A percentile compares a stretch with the other conserved stretches of the same genome.
phyloP scores from a whole-genome alignment of 2,888 invertebrate species.

The Gonocerus acuteangulatus region DNA sequence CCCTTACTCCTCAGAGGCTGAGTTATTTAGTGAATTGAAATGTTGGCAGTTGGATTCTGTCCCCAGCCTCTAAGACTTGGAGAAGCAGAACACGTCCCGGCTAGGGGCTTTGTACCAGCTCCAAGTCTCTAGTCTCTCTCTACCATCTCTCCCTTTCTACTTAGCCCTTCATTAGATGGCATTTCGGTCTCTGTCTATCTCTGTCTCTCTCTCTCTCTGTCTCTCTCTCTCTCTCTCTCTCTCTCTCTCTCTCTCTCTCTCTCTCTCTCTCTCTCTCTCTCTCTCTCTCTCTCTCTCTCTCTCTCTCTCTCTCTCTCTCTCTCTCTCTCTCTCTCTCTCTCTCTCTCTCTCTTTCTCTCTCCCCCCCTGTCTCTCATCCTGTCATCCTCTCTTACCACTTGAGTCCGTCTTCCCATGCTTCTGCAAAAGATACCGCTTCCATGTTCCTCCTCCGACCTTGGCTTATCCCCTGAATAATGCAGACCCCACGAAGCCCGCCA shows the following conservation, averaged over 20 bases:
- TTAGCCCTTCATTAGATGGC: conserved; percentile 3
- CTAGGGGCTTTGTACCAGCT: too few species aligned
- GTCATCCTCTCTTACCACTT: background rate
- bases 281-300: conserved; percentile 1
- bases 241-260: conserved; percentile 10
- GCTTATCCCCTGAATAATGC: too few species aligned
- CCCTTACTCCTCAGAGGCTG: too few species aligned
- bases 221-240: conserved; percentile 12
- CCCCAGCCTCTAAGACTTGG: too few species aligned
- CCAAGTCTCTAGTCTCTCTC: background rate
- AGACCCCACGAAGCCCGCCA: too few species aligned
- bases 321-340: background rate
- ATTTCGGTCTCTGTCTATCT: background rate
- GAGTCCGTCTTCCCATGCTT: background rate
- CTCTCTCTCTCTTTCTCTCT: background rate
- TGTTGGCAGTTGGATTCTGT: too few species aligned
- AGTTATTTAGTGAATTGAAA: too few species aligned
- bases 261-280: conserved; percentile 10
- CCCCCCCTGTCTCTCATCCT: background rate
- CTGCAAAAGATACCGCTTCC: background rate
- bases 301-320: conserved; percentile 9
- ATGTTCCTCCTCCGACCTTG: too few species aligned
- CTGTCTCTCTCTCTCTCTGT: background rate
- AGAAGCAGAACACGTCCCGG: too few species aligned
- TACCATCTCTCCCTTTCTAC: conserved; percentile 16